Conservation (phyloP, 2,888 invertebrate species). For the Caradrina kadenii region DNA sequence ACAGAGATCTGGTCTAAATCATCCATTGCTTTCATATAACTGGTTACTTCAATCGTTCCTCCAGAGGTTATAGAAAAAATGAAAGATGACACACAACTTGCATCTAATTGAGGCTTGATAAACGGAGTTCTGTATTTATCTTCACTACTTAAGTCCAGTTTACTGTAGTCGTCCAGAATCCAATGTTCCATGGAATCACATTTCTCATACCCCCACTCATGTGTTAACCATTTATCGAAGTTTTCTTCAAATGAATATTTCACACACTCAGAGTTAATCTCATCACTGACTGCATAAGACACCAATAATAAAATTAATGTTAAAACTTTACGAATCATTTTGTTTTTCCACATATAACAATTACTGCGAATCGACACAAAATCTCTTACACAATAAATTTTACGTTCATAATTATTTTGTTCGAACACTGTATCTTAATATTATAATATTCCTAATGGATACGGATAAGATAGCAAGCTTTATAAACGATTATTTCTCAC, state of each 20-base stretch:
- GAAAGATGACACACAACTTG: constrained; percentile 64
- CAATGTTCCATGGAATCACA: constrained; percentile 62
- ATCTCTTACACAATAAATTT: constrained; percentile 53
- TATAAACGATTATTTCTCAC: constrained; percentile 30
- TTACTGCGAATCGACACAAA: constrained; percentile 54
- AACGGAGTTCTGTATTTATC: constrained; percentile 63
- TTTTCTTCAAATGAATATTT: constrained; percentile 68
- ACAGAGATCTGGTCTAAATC: constrained; percentile 65
- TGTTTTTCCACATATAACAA: constrained; percentile 38
- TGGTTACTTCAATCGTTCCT: constrained; percentile 72
- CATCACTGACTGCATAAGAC: constrained; percentile 57
- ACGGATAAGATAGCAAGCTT: constrained; percentile 42
- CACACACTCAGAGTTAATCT: constrained; percentile 63
- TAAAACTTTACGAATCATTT: constrained; percentile 56
- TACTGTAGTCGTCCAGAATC: constrained; percentile 56
- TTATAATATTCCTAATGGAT: constrained; percentile 33
- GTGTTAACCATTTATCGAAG: constrained; percentile 67
- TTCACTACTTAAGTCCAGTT: constrained; percentile 39
- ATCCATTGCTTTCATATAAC: constrained; percentile 65
- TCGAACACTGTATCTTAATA: constrained; percentile 53
- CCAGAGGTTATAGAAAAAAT: constrained; percentile 64
- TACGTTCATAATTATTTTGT: constrained; percentile 37
- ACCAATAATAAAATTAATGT: constrained; percentile 45
- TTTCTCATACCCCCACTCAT: constrained; percentile 40
- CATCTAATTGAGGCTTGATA: constrained; percentile 58